phyloP scores from a whole-genome alignment of 2,888 invertebrate genomes.

The Spisula subtruncata region DNA sequence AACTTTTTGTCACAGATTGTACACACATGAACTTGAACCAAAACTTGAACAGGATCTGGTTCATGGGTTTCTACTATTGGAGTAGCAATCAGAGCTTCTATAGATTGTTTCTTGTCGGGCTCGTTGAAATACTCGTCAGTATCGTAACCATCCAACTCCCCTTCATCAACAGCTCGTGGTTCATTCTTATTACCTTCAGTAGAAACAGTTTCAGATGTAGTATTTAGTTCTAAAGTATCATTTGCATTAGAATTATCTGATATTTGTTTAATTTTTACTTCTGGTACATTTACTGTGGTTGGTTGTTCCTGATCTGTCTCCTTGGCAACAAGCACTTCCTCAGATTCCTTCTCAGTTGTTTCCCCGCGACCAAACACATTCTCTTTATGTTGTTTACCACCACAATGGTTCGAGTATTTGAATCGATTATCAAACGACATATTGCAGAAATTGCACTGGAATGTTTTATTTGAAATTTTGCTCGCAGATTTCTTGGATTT shows the following conservation, averaged over 20 bases:
- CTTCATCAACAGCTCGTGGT: constrained; percentile 21
- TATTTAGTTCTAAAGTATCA: neutral
- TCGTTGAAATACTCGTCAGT: constrained; percentile 45
- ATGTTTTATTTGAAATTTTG: constrained; percentile 60
- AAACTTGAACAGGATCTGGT: constrained; percentile 30
- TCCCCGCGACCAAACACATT: constrained; percentile 57
- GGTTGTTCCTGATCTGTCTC: neutral
- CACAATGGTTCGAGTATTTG: constrained; percentile 79
- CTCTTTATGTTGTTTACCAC: constrained; percentile 65
- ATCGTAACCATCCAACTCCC: constrained; percentile 45
- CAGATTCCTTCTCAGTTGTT: neutral
- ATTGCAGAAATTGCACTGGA: constrained; percentile 76
- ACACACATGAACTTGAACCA: constrained; percentile 72
- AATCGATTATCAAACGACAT: constrained; percentile 76
- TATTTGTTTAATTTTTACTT: neutral
- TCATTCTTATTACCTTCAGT: constrained; percentile 6
- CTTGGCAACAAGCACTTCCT: neutral
- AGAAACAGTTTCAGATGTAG: neutral
- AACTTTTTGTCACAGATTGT: constrained; percentile 84
- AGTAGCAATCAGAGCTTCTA: neutral
- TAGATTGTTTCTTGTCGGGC: neutral
- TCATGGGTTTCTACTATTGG: neutral
- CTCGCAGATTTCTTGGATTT: constrained; percentile 89
- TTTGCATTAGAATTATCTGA: neutral
- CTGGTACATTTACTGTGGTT: neutral